Base-by-base conservation (phyloP, 1,140 invertebrate genomes). In the Argopecten irradians region DNA sequence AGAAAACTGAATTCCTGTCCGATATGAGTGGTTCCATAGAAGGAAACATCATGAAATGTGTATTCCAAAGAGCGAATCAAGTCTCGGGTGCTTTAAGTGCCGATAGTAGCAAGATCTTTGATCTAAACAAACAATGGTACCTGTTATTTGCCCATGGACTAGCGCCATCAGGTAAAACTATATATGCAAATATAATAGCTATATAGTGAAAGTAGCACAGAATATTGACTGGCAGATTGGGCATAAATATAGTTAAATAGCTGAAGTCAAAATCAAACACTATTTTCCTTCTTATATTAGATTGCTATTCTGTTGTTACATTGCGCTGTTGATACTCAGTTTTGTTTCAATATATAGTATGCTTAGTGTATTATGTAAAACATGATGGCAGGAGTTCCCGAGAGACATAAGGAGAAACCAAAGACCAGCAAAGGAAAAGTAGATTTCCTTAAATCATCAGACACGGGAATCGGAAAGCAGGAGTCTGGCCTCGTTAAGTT, bases 401-500 rank as follows among this genome's bases (percentile, higher is more conserved):
- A 46, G 19, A 41, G 55, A n/a, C 87, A 88, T 22, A 84, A 88
- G 22, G 1, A 71, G 2, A 84, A 16, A 11, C 87, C 87, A 13
- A n/a, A 8, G 0, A 43, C 28, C 16, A 88, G 87, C 71, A 33
- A 16, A 19, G 7, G 3, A 14, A 43, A 85, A 39, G 34, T 88
- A 19, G 41, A 88, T 34, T 88, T 88, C 34, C 34, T 85, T 7
- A 22, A 46, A 39, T 85, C 83, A 14, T 32, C 39, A 33, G 43
- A 85, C n/a, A 35, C 87, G 5, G 39, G 35, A 33, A 35, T 33
- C 46, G 46, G 86, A 82, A 34, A 43, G 19, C 13, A 86, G 34
- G 43, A 83, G 82, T 43, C 82, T 34, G 71, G 22, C 16, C 14
- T 83, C 33, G 84, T 90, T 28, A 86, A 89, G 41, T 22, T 88